Percentiles rank a stretch among this genome's conserved stretches.
Conservation (phyloP, 2,797 vertebrate species). For the Sciurus carolinensis region DNA sequence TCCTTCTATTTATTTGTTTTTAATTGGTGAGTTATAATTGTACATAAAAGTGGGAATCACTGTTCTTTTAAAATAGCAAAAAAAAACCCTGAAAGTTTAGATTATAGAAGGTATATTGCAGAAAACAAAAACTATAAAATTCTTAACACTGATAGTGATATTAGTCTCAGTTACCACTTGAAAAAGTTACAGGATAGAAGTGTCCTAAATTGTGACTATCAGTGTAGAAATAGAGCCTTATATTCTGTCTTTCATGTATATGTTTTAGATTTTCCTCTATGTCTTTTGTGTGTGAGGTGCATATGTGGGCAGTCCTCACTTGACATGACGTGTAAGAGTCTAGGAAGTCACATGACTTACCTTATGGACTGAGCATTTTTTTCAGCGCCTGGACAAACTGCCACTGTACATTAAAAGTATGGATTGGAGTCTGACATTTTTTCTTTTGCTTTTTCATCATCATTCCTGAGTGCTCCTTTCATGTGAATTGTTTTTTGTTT, state of each 20-base stretch:
- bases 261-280: not conserved
- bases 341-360: not conserved
- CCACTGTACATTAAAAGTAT: not conserved
- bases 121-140: not conserved
- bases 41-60: no score
- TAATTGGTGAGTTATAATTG: no score
- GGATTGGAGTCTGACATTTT: not conserved
- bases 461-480: not conserved
- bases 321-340: not conserved
- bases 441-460: not conserved
- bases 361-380: not conserved
- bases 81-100: not conserved
- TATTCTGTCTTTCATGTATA: not conserved
- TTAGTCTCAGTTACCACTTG: not conserved
- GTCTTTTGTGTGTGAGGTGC: not conserved
- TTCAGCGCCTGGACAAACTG: not conserved
- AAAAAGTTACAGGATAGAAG: not conserved
- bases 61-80: no score
- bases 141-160: constrained; percentile 32
- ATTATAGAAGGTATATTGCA: not conserved
- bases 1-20: no score
- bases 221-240: not conserved
- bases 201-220: not conserved
- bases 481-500: not conserved
- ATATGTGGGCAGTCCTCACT: not conserved